A percentile compares a stretch with the other conserved stretches of the same genome.
Evolutionary conservation across 2,888 invertebrate genomes (phyloP).

Genomic region (Pristionchus mayeri): DNA sequence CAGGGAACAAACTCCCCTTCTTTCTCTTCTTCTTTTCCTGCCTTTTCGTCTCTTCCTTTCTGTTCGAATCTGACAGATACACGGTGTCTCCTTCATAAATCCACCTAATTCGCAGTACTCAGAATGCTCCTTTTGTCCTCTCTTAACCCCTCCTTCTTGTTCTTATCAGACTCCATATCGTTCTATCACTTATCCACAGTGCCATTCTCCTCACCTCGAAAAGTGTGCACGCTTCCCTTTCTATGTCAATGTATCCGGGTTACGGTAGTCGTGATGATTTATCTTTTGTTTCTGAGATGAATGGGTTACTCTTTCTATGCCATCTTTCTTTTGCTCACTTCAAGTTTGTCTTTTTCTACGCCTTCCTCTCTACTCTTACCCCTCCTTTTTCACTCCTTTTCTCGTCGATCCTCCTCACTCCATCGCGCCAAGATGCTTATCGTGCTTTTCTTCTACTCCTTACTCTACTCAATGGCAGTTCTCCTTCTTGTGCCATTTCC

Average conservation of each 20-base stretch:
- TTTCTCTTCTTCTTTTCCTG: not conserved
- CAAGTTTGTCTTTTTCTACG: constrained; percentile 20
- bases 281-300: constrained; percentile 28
- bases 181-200: not conserved
- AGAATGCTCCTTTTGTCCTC: not conserved
- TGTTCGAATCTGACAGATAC: not conserved
- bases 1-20: not conserved
- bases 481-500: not conserved
- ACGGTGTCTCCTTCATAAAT: not conserved
- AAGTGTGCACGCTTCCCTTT: not conserved
- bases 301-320: not conserved
- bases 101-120: not conserved
- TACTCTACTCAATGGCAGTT: not conserved
- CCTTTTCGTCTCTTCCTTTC: not conserved
- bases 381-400: not conserved
- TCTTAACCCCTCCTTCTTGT: not conserved
- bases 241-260: not conserved
- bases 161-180: not conserved
- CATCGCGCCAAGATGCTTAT: constrained; percentile 2
- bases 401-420: not conserved
- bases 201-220: constrained; percentile 3
- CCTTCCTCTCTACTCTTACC: not conserved
- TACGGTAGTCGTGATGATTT: not conserved
- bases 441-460: not conserved
- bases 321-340: not conserved